Conservation (phyloP, 2,797 vertebrate species). For the Tiaroga cobitis region DNA sequence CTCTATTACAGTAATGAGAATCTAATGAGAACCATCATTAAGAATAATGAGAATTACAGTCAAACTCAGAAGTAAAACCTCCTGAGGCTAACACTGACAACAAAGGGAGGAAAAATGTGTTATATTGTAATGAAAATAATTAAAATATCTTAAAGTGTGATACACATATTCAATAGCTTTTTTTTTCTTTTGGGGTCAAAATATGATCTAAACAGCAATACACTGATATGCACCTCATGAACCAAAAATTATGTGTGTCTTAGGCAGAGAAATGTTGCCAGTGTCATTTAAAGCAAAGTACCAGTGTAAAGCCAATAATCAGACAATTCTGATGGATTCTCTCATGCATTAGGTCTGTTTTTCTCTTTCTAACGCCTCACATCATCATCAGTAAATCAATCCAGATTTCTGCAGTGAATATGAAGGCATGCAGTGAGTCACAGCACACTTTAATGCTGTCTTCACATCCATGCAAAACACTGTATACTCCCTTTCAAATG, state of each 20-base stretch:
- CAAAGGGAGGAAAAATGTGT: not conserved
- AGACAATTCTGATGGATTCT: not conserved
- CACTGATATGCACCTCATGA: not conserved
- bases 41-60: slow-evolving; percentile 23
- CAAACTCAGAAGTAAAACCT: not conserved
- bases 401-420: slow-evolving; percentile 33
- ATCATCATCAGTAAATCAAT: slow-evolving; percentile 37
- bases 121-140: not conserved
- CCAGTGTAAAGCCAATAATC: slow-evolving; percentile 3
- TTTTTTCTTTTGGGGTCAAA: not conserved
- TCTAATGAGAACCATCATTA: not conserved
- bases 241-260: not conserved
- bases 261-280: not conserved
- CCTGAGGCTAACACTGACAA: not conserved
- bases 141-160: not conserved
- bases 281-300: not conserved
- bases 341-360: not conserved
- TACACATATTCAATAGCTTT: not conserved
- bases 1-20: not conserved
- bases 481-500: not conserved
- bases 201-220: not conserved
- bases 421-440: slow-evolving; percentile 52
- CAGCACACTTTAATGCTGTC: not conserved
- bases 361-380: not conserved
- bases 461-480: slow-evolving; percentile 1